These are phyloP conservation scores for Tolmerus cingulatus DNA, from an alignment of 2,888 invertebrate genomes.

Conservation along the genomic window DNA sequence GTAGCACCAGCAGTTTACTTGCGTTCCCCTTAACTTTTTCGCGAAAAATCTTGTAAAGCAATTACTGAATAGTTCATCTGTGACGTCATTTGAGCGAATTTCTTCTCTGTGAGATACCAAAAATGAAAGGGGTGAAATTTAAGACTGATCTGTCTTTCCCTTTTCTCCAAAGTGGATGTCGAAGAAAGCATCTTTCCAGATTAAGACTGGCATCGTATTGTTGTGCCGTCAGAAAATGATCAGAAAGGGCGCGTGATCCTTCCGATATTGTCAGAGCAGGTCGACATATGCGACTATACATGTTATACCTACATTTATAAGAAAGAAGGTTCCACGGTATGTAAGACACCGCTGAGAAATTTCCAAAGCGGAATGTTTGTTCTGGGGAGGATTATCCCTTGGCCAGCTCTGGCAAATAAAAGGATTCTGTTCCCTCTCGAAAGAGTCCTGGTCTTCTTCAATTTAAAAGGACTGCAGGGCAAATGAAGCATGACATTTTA, in stretches of 20 bases:
- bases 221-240: background rate
- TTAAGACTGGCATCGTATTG: background rate
- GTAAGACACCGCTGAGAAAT: background rate
- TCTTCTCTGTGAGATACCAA: background rate
- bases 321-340: background rate
- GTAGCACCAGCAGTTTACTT: background rate
- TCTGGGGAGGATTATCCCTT: background rate
- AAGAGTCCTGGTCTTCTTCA: background rate
- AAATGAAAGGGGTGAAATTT: conserved; percentile 20
- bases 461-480: background rate
- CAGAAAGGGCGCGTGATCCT: background rate
- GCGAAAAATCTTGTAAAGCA: background rate
- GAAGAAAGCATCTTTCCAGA: background rate
- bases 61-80: background rate
- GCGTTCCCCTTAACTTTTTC: background rate
- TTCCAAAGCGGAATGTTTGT: background rate
- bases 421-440: background rate
- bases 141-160: background rate
- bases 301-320: background rate
- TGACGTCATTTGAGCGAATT: background rate
- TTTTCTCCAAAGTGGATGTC: background rate
- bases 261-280: background rate
- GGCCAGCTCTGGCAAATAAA: background rate
- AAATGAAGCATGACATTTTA: conserved; percentile 22
- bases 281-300: background rate